Percentiles rank a stretch among this genome's conserved stretches.
Conservation (phyloP, 2,113 vertebrate species). For the Polypterus senegalus region DNA sequence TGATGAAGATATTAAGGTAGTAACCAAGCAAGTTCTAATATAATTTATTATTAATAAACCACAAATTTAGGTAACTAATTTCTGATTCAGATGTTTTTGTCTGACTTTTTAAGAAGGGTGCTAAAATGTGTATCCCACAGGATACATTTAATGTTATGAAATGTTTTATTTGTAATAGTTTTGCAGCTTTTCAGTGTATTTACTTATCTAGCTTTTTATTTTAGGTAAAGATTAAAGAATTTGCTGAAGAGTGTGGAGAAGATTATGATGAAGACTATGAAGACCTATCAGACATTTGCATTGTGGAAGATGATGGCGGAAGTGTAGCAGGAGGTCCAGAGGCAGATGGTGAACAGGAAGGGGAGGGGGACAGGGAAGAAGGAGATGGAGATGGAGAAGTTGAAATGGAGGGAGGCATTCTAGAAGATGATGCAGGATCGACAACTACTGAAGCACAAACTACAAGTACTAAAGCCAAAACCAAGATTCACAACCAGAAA, state of each 20-base stretch:
- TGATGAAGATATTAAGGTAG: not conserved
- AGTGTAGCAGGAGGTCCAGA: conserved; percentile 5
- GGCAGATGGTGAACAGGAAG: conserved; percentile 40
- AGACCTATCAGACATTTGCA: conserved; percentile 50
- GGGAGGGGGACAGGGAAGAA: conserved; percentile 20
- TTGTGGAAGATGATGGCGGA: conserved; percentile 47
- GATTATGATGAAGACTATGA: conserved; percentile 44
- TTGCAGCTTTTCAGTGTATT: no score
- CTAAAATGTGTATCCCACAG: no score
- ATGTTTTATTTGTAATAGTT: no score
- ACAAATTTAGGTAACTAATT: no score
- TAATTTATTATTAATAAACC: no score
- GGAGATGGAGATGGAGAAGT: not conserved
- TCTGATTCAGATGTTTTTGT: no score
- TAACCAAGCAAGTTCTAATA: no score
- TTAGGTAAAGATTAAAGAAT: conserved; percentile 36
- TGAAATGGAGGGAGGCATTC: not conserved
- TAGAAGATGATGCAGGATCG: not conserved
- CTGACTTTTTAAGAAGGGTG: no score
- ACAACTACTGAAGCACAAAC: not conserved
- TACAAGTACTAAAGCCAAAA: not conserved
- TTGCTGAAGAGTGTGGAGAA: conserved; percentile 29
- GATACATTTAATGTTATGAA: no score
- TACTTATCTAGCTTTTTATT: conserved; percentile 11
- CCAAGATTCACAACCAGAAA: not conserved